Conservation (phyloP, 2,888 invertebrate species). For the Hirtodrosophila confusa region DNA sequence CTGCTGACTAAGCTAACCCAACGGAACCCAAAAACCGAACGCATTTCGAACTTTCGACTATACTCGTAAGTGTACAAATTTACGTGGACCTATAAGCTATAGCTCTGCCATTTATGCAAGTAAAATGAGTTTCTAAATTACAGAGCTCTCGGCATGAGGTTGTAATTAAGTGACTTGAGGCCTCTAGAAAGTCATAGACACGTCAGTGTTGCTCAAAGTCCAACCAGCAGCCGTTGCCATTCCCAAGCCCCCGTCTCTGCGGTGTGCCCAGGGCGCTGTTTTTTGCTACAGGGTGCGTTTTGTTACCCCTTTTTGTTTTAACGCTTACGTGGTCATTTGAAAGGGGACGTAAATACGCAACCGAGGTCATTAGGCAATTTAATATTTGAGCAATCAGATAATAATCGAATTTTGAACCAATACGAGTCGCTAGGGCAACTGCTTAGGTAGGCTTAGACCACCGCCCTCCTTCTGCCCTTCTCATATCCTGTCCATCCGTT, state of each 20-base stretch:
- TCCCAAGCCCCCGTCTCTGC: slow-evolving; percentile 45
- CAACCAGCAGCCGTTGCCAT: slow-evolving; percentile 56
- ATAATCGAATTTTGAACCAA: slow-evolving; percentile 66
- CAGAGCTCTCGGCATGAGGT: slow-evolving; percentile 47
- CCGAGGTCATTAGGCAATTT: slow-evolving; percentile 79
- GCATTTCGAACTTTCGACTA: slow-evolving; percentile 37
- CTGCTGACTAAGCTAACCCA: slow-evolving; percentile 28
- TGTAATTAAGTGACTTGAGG: slow-evolving; percentile 61
- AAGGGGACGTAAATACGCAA: slow-evolving; percentile 50
- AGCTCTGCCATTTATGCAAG: slow-evolving; percentile 24
- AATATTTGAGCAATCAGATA: slow-evolving; percentile 76
- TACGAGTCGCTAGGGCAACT: slow-evolving; percentile 11
- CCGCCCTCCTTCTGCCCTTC: no score
- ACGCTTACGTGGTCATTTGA: slow-evolving; percentile 69
- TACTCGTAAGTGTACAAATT: not conserved
- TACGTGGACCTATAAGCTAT: not conserved
- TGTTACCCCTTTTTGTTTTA: slow-evolving; percentile 30
- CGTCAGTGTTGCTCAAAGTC: slow-evolving; percentile 48
- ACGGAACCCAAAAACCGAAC: slow-evolving; percentile 1
- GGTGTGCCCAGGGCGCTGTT: slow-evolving; percentile 12
- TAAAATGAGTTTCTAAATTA: slow-evolving; percentile 63
- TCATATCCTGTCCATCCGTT: no score
- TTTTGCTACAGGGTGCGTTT: slow-evolving; percentile 9
- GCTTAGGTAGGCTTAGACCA: no score
- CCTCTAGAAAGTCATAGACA: slow-evolving; percentile 50